These are phyloP conservation scores for Arenicola marina DNA, from an alignment of 2,888 invertebrate species.

Conservation along the genomic window DNA sequence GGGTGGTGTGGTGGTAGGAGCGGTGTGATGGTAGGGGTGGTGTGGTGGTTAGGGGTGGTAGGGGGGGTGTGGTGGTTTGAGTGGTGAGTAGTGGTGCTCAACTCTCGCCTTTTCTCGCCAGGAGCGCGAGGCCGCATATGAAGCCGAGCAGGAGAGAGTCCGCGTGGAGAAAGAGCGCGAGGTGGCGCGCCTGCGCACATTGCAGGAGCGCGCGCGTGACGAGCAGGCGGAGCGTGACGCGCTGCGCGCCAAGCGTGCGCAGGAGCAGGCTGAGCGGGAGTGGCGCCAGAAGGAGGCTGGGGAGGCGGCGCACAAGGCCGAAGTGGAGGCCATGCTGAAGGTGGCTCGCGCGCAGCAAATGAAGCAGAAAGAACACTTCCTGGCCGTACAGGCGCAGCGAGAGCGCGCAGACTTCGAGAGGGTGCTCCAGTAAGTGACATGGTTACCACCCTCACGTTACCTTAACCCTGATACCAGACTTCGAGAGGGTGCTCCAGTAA, in stretches of 20 bases:
- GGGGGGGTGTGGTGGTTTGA: no score
- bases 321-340: conserved; percentile 55
- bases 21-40: no score
- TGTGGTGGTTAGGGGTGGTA: no score
- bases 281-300: conserved; percentile 60
- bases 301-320: conserved; percentile 53
- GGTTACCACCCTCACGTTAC: no score
- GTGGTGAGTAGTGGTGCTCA: no score
- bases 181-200: conserved; percentile 53
- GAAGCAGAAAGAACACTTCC: conserved; percentile 59
- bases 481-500: conserved; percentile 59
- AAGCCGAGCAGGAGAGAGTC: conserved; percentile 56
- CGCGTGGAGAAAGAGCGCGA: conserved; percentile 61
- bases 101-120: no score
- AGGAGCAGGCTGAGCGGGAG: conserved; percentile 59
- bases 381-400: conserved; percentile 60
- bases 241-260: conserved; percentile 59
- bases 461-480: no score
- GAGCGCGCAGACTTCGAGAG: conserved; percentile 61
- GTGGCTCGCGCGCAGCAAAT: conserved; percentile 56
- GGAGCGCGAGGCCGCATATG: conserved; percentile 58
- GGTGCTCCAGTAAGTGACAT: conserved; percentile 53
- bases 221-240: conserved; percentile 60
- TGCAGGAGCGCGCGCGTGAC: conserved; percentile 59
- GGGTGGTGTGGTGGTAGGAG: no score